Percentiles rank a stretch among this genome's conserved stretches.
Conservation (phyloP, 2,113 vertebrate species). For the Pantherophis guttatus region DNA sequence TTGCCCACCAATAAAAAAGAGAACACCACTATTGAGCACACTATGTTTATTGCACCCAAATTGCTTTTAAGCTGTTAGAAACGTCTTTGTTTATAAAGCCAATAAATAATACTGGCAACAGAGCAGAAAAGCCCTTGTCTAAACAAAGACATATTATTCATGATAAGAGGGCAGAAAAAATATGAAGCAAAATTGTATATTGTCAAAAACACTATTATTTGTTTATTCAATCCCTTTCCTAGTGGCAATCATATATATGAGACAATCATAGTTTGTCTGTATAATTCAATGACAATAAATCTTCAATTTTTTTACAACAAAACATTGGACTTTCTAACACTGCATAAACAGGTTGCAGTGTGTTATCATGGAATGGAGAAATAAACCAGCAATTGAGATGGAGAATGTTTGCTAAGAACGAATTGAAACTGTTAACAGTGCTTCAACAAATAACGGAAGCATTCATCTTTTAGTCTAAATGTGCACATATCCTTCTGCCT, state of each 20-base stretch:
- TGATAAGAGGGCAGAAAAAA: conserved; percentile 2
- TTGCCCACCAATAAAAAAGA: neutral
- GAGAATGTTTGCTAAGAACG: conserved; percentile 7
- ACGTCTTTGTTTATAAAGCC: conserved; percentile 9
- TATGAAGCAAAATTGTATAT: conserved; percentile 18
- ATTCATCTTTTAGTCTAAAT: conserved; percentile 34
- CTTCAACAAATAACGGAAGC: neutral
- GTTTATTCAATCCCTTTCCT: conserved; percentile 40
- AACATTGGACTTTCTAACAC: neutral
- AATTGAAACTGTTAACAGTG: conserved; percentile 12
- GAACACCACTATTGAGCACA: neutral
- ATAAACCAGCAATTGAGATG: conserved; percentile 30
- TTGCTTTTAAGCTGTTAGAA: conserved; percentile 13
- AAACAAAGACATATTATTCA: neutral
- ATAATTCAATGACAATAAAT: conserved; percentile 9
- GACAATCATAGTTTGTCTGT: conserved; percentile 25
- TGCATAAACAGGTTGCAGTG: neutral
- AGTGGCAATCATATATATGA: conserved; percentile 6
- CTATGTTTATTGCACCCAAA: neutral
- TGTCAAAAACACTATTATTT: neutral
- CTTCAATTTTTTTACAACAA: conserved; percentile 8
- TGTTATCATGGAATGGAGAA: conserved; percentile 15
- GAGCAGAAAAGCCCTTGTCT: neutral
- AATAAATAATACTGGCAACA: conserved; percentile 12
- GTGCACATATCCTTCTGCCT: conserved; percentile 17